Percentiles rank a stretch among this genome's conserved stretches.
phyloP scores from a whole-genome alignment of 2,888 invertebrate genomes.

The Pammene fasciana region DNA sequence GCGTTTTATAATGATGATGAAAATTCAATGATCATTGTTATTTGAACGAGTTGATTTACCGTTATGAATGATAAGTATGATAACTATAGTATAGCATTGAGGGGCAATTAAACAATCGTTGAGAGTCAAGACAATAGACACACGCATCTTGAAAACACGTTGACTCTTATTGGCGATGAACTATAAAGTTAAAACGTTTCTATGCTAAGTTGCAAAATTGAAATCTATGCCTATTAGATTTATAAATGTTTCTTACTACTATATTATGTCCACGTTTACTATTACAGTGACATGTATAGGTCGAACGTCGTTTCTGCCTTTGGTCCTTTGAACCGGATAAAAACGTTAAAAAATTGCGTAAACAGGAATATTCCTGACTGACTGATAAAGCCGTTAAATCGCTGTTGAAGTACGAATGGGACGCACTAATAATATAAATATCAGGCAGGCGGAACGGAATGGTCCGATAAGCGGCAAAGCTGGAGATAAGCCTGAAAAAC shows the following conservation, averaged over 20 bases:
- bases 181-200: constrained; percentile 32
- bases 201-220: constrained; percentile 11
- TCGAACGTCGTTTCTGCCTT: not conserved
- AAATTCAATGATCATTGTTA: constrained; percentile 37
- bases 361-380: constrained; percentile 18
- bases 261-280: too few species aligned
- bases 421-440: constrained; percentile 45
- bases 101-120: constrained; percentile 41
- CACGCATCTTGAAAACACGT: constrained; percentile 37
- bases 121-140: constrained; percentile 43
- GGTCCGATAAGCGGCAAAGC: constrained; percentile 61
- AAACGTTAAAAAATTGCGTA: not conserved
- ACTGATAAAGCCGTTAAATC: constrained; percentile 50
- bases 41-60: constrained; percentile 35
- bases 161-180: constrained; percentile 39
- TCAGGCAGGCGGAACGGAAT: constrained; percentile 58
- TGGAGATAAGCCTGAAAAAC: constrained; percentile 58
- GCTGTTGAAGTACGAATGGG: constrained; percentile 54
- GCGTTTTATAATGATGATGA: constrained; percentile 23
- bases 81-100: constrained; percentile 29
- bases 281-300: not conserved
- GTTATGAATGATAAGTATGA: constrained; percentile 41
- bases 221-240: not conserved
- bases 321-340: constrained; percentile 25
- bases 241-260: too few species aligned